Percentiles rank a stretch among this genome's conserved stretches.
These are phyloP conservation scores for Anadara kagoshimensis DNA, from an alignment of 1,140 invertebrate genomes.

Conservation along the genomic window DNA sequence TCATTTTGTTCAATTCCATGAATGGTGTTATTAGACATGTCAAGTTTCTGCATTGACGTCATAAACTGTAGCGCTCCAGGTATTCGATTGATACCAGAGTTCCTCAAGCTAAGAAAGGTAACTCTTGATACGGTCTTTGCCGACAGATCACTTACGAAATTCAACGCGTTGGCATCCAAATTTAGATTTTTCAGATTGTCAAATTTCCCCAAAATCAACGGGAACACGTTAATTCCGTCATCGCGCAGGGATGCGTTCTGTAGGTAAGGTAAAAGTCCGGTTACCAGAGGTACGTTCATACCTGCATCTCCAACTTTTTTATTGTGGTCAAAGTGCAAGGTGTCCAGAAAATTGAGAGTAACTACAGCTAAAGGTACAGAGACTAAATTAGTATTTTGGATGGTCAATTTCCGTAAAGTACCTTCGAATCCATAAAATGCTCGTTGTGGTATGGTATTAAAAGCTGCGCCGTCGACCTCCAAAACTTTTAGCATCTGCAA, in stretches of 20 bases:
- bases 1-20: slow-evolving; percentile 36
- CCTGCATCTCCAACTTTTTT: slow-evolving; percentile 28
- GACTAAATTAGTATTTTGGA: slow-evolving; percentile 12
- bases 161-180: slow-evolving; percentile 25
- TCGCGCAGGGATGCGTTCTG: slow-evolving; percentile 27
- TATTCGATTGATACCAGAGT: slow-evolving; percentile 32
- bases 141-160: slow-evolving; percentile 38
- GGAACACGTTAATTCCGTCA: slow-evolving; percentile 32
- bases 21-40: slow-evolving; percentile 34
- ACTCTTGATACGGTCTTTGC: slow-evolving; percentile 22
- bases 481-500: slow-evolving; percentile 29
- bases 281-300: slow-evolving; percentile 26
- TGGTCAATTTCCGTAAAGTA: slow-evolving; percentile 22
- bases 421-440: slow-evolving; percentile 39
- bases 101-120: slow-evolving; percentile 24
- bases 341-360: slow-evolving; percentile 19
- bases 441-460: slow-evolving; percentile 16
- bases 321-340: slow-evolving; percentile 36
- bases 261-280: slow-evolving; percentile 20
- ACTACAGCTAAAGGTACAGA: slow-evolving; percentile 31
- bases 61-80: slow-evolving; percentile 33
- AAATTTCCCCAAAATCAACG: slow-evolving; percentile 25
- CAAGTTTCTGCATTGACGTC: slow-evolving; percentile 21
- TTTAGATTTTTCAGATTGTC: slow-evolving; percentile 15
- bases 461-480: slow-evolving; percentile 2